These are phyloP conservation scores for Lagopus leucura DNA, from an alignment of 2,113 vertebrate species.

Conservation along the genomic window DNA sequence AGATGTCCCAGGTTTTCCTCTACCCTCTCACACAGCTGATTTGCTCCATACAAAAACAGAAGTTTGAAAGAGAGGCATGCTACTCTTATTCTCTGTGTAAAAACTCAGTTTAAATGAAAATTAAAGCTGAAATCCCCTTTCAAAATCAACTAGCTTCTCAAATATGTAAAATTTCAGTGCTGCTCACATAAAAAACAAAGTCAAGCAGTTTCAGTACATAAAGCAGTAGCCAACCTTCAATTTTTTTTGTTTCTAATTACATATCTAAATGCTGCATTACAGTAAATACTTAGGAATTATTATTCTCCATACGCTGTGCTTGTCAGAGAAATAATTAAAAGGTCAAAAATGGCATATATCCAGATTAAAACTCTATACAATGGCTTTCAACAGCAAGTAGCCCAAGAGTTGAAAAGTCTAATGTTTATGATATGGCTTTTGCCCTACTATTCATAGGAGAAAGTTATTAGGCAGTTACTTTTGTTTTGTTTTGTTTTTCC, in stretches of 20 bases:
- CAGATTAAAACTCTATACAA: background rate
- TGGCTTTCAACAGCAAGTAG: background rate
- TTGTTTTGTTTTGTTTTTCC: background rate
- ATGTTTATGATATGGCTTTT: background rate
- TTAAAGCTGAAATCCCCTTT: background rate
- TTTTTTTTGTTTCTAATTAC: background rate
- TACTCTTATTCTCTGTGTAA: background rate
- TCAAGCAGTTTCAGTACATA: background rate
- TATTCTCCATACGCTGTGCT: background rate
- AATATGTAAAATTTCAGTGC: background rate
- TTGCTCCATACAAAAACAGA: background rate
- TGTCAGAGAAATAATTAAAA: background rate
- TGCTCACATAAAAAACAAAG: background rate
- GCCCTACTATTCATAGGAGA: background rate
- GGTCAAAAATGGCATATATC: background rate
- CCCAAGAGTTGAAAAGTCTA: background rate
- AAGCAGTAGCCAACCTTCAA: background rate
- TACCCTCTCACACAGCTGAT: background rate
- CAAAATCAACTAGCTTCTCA: background rate
- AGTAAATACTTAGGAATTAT: background rate
- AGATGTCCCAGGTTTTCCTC: background rate
- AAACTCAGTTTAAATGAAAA: background rate
- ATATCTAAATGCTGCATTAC: background rate
- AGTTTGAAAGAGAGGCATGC: rapidly evolving
- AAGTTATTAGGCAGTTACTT: background rate